These are phyloP conservation scores for Clepsis dumicolana DNA, from an alignment of 2,888 invertebrate species.

Conservation along the genomic window DNA sequence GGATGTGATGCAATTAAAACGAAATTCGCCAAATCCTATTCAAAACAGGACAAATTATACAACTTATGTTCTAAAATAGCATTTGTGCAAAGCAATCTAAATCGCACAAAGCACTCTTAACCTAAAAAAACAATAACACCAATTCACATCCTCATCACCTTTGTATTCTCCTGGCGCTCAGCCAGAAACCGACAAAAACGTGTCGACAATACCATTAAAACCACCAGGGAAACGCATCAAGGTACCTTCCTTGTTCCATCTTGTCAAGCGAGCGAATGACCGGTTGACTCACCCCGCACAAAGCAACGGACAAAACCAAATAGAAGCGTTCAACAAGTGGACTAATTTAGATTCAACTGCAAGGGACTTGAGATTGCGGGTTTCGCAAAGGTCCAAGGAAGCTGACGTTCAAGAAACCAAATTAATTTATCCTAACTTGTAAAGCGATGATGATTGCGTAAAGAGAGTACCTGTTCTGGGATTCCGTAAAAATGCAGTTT, in stretches of 20 bases:
- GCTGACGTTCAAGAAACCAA: constrained; percentile 49
- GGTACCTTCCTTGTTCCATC: constrained; percentile 39
- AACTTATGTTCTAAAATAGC: not conserved
- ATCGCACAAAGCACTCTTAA: constrained; percentile 42
- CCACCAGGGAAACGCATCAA: constrained; percentile 23
- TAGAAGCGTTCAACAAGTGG: constrained; percentile 25
- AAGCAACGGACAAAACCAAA: constrained; percentile 32
- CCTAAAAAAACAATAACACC: constrained; percentile 53
- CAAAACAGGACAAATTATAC: too few relatives aligned
- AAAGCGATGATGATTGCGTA: too few relatives aligned
- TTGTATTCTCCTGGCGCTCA: constrained; percentile 61
- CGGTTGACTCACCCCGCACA: constrained; percentile 34
- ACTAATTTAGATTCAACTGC: constrained; percentile 32
- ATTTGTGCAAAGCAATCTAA: not conserved
- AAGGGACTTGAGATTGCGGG: constrained; percentile 1
- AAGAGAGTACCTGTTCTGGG: too few relatives aligned
- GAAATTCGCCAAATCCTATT: too few relatives aligned
- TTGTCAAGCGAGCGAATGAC: constrained; percentile 32
- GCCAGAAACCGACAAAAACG: constrained; percentile 63
- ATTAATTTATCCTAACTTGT: not conserved
- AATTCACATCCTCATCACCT: constrained; percentile 51
- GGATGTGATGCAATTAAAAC: not conserved
- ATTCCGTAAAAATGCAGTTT: too few relatives aligned
- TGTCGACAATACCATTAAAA: constrained; percentile 46
- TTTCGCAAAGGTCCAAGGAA: constrained; percentile 49